Conservation (phyloP, 2,113 vertebrate species). For the Anolis sagrei region DNA sequence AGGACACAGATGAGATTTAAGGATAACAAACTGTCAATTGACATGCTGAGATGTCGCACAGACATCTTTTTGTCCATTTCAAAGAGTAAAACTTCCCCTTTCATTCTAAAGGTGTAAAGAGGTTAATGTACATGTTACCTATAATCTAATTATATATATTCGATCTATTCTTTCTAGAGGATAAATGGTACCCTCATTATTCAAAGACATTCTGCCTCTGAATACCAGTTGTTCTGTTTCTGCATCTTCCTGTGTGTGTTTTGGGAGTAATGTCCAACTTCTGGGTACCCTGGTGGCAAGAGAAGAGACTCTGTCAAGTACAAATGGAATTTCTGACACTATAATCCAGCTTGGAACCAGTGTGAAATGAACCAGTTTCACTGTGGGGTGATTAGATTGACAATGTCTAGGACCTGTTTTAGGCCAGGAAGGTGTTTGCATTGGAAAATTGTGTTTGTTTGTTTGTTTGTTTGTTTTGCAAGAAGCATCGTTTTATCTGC, state of each 20-base stretch:
- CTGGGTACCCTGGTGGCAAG: no score
- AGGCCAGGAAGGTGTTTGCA: no score
- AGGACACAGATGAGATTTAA: slow-evolving; percentile 62
- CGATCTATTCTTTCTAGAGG: background rate
- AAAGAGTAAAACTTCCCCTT: slow-evolving; percentile 44
- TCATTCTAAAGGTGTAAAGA: slow-evolving; percentile 23
- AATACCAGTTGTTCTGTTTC: background rate
- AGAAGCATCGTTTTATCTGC: no score
- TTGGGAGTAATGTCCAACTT: no score
- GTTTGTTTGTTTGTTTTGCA: no score
- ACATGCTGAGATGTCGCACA: slow-evolving; percentile 55
- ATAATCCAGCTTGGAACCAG: no score
- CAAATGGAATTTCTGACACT: no score
- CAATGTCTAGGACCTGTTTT: no score
- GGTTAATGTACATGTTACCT: background rate
- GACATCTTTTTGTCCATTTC: slow-evolving; percentile 41
- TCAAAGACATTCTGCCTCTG: background rate
- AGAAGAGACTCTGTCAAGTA: no score
- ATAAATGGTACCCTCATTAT: background rate
- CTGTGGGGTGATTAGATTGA: no score
- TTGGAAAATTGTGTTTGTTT: no score
- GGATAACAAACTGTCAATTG: slow-evolving; percentile 40
- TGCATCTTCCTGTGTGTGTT: background rate
- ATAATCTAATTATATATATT: background rate
- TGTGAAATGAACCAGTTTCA: no score